A percentile compares a stretch with the other conserved stretches of the same genome.
Conservation (phyloP, 2,888 invertebrate genomes). For the Zaprionus lineosus region DNA sequence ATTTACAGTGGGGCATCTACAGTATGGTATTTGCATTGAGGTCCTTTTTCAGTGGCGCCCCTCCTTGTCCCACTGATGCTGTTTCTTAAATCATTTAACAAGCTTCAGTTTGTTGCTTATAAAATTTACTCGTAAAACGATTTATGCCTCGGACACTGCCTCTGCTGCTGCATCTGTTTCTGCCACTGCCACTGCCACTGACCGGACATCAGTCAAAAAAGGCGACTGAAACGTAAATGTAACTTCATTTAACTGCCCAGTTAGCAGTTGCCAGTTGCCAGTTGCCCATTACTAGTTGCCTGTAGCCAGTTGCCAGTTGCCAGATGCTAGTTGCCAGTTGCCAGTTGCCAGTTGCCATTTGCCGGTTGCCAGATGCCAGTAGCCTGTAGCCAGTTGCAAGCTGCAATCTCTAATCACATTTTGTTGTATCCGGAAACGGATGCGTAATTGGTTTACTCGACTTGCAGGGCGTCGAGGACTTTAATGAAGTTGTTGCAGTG, state of each 20-base stretch:
- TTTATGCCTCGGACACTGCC: conserved; percentile 51
- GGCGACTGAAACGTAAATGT: conserved; percentile 16
- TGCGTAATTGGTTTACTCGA: conserved; percentile 69
- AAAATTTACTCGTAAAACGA: conserved; percentile 70
- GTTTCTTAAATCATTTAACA: conserved; percentile 68
- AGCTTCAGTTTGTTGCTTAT: conserved; percentile 72
- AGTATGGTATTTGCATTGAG: too few species aligned
- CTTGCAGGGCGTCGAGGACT: conserved; percentile 50
- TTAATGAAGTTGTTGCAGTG: conserved; percentile 60
- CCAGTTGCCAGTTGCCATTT: background rate
- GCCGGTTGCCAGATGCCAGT: background rate
- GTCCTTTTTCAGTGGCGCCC: conserved; percentile 1
- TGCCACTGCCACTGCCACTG: background rate
- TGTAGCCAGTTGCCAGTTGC: conserved; percentile 2
- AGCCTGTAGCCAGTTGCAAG: conserved; percentile 13
- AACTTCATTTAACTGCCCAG: conserved; percentile 28
- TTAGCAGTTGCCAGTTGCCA: background rate
- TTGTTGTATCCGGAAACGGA: conserved; percentile 44
- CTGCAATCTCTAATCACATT: conserved; percentile 76
- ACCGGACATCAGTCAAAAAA: background rate
- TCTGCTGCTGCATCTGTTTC: conserved; percentile 30
- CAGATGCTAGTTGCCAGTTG: background rate
- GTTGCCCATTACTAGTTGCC: too few species aligned
- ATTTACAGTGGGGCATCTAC: too few species aligned
- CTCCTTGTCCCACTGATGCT: background rate